phyloP scores from a whole-genome alignment of 1,140 invertebrate genomes.

The Oedothorax gibbosus region DNA sequence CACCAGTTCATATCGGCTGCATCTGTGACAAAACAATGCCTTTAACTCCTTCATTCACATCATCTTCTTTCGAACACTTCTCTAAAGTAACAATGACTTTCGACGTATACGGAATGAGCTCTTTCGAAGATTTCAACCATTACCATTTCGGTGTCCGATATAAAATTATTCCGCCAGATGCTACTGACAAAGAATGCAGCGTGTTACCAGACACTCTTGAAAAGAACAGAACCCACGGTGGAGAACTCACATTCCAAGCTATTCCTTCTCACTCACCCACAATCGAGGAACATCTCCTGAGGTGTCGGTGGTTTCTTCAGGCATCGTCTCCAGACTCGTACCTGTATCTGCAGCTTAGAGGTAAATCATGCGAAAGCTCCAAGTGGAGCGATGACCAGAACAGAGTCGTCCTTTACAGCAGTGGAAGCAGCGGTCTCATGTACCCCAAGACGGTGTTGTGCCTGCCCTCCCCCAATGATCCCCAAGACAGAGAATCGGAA shows the following conservation, averaged over 20 bases:
- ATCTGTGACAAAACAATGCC: constrained; percentile 10
- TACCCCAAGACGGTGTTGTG: constrained; percentile 60
- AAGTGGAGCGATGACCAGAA: constrained; percentile 24
- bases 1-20: constrained; percentile 73
- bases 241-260: constrained; percentile 59
- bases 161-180: constrained; percentile 75
- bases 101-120: constrained; percentile 82
- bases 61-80: constrained; percentile 75
- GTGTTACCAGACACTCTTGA: constrained; percentile 65
- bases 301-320: constrained; percentile 62
- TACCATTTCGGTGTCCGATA: constrained; percentile 86
- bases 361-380: constrained; percentile 22
- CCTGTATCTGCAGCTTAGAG: constrained; percentile 61
- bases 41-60: constrained; percentile 76
- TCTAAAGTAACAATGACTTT: constrained; percentile 78
- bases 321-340: constrained; percentile 56
- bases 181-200: constrained; percentile 66
- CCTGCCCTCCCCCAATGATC: constrained; percentile 9
- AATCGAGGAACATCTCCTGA: constrained; percentile 27
- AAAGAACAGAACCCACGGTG: constrained; percentile 57
- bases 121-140: constrained; percentile 84
- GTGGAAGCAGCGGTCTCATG: constrained; percentile 34
- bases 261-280: neutral
- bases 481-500: neutral
- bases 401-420: constrained; percentile 46